Base-by-base conservation (phyloP, 2,113 vertebrate genomes). In the Strix uralensis region DNA sequence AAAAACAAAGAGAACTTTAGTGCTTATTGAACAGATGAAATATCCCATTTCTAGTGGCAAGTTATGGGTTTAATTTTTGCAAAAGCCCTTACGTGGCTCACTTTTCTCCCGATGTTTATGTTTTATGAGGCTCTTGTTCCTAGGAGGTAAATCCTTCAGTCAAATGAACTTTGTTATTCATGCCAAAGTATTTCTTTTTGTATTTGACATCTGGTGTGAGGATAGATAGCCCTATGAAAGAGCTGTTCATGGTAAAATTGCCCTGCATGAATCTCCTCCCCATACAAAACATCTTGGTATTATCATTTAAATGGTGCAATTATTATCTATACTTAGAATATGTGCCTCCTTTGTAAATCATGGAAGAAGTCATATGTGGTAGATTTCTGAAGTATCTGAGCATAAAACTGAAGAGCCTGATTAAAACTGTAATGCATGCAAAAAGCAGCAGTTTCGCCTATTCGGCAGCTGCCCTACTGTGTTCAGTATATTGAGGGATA, bases 11-110 rank as follows among this genome's bases (percentile, higher is more conserved):
- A 94, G 92, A 94, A 95, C 81, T 96, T 97, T 96, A 94, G 69
- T 97, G 96, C 57, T 93, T 94, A 94, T 94, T 88, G 96, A 98
- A 88, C 92, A 97, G 92, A 97, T 96, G 96, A 97, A 96, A 95
- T 63, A 77, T 82, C 91, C 95, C 71, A 91, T 96, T 93, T 92
- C 88, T 82, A 51, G 90, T 71, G 75, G 95, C 91, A 96, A 95
- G 86, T 96, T 97, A 97, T 96, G 90, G 72, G 67, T 95, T 97
- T 96, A 92, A 97, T 96, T 97, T 97, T 89, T 96, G 83, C 86
- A 95, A 95, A 94, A 94, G 59, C 89, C 92, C 75, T 95, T 94
- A 83, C 40, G 46, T 93, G 87, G 81, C 91, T 96, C 42, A 22
- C 91, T 97, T 90, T 86, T 46, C 74, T 97, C 83, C 74, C 84